Evolutionary conservation across 2,113 vertebrate genomes (phyloP), one percentile per base, ranked within the genome.

Genomic region (Pseudolaguvia tuberculata): DNA sequence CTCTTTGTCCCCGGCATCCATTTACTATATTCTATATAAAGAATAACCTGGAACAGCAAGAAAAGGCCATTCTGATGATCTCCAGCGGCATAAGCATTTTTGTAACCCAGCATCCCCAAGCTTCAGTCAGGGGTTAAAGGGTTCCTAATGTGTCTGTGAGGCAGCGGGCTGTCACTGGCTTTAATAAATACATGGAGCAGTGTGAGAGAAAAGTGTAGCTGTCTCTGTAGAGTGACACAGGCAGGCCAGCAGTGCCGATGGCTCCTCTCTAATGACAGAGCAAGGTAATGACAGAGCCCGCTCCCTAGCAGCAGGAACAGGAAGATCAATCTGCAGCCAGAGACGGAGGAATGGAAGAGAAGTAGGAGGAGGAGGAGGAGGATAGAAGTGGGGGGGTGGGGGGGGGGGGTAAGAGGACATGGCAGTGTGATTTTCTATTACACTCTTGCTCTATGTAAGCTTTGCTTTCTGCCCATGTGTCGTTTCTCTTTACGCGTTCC

Each of bases 181-280:
- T 96, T 96, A 95, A 97, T 98, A 96, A 97, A 98, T 93, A 93
- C 92, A 93, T 91, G 92, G 93, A 94, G 93, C 91, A 91, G 92
- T 90, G 92, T 92, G 94, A 94, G 95, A 93, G 92, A 94, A 96
- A 95, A 95, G 94, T 94, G 92, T 94, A 93, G 93, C 94, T 96
- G 96, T 97, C 95, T 95, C 94, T 94, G 94, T 94, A 95, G 96
- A 98, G 94, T 97, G 95, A 97, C 95, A 98, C 86, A 93, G 93
- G 93, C 94, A 94, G 79, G 93, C 93, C 93, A 83, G 85, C 88
- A 88, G 87, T 91, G 90, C 91, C 89, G 95, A 94, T 97, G 95
- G 92, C 96, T 94, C 95, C 94, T 93, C 94, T 93, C 93, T 98
- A 98, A 99, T 99, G 96, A 99, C 95, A 98, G 96, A 96, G 95